Evolutionary conservation across 2,888 invertebrate genomes (phyloP).

Genomic region (Tipula confusa): DNA sequence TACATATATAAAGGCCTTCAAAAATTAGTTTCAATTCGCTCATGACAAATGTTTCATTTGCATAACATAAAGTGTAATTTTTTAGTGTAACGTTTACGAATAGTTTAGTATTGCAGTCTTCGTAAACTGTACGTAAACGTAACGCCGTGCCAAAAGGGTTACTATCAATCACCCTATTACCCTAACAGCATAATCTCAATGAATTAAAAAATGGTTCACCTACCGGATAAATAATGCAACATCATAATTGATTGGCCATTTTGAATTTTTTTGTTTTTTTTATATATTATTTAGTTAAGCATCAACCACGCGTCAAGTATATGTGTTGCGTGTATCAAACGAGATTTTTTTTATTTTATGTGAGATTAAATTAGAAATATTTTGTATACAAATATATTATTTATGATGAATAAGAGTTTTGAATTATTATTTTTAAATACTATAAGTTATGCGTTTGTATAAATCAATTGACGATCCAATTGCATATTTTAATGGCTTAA

Average conservation of each 20-base stretch:
- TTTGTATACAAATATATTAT: conserved; percentile 15
- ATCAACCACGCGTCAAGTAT: neutral
- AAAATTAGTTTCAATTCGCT: too few relatives aligned
- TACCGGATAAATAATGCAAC: neutral
- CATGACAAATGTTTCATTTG: too few relatives aligned
- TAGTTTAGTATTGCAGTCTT: too few relatives aligned
- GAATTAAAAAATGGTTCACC: neutral
- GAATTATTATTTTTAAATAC: neutral
- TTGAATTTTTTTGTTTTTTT: neutral
- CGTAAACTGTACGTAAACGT: too few relatives aligned
- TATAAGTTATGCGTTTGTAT: neutral
- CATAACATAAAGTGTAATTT: too few relatives aligned
- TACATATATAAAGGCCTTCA: too few relatives aligned
- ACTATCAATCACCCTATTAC: too few relatives aligned
- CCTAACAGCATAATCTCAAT: neutral
- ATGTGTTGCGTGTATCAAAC: neutral
- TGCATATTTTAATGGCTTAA: neutral
- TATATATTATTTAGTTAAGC: neutral
- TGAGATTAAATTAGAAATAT: neutral
- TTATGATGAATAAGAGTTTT: neutral
- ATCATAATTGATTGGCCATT: neutral
- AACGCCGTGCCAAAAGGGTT: too few relatives aligned
- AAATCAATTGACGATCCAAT: neutral
- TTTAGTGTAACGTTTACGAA: too few relatives aligned
- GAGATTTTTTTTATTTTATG: neutral